phyloP scores from a whole-genome alignment of 2,888 invertebrate genomes.

The Noctua janthina region DNA sequence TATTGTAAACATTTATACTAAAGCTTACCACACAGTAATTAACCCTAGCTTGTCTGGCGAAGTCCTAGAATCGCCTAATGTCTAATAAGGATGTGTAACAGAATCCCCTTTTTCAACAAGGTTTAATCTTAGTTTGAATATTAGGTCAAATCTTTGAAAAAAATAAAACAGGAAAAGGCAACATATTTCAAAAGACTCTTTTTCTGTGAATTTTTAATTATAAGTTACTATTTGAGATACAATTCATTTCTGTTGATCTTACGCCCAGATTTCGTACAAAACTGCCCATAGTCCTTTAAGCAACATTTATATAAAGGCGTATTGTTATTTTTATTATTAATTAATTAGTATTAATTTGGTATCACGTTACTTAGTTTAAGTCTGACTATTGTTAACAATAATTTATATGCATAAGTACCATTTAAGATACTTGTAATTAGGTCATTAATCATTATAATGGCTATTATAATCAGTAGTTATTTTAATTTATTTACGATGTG shows the following conservation, averaged over 20 bases:
- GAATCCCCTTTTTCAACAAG: background rate
- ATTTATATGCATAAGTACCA: background rate
- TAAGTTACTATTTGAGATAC: background rate
- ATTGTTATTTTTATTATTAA: background rate
- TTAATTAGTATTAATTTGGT: background rate
- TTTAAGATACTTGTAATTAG: background rate
- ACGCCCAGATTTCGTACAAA: background rate
- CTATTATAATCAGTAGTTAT: background rate
- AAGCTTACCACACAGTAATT: too few relatives aligned
- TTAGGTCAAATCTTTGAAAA: background rate
- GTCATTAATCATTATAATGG: constrained; percentile 10
- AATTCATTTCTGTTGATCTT: background rate
- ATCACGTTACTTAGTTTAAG: background rate
- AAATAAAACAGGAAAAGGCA: background rate
- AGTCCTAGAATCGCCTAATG: background rate
- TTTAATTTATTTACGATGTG: constrained; percentile 28
- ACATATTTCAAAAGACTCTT: background rate
- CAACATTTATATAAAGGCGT: background rate
- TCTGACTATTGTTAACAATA: constrained; percentile 34
- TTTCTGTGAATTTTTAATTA: background rate
- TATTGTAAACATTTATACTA: too few relatives aligned
- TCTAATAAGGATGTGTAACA: background rate
- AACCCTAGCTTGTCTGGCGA: too few relatives aligned
- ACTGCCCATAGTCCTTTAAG: background rate
- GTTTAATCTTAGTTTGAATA: background rate